Conservation (phyloP, 2,888 invertebrate genomes). For the Rhingia campestris region DNA sequence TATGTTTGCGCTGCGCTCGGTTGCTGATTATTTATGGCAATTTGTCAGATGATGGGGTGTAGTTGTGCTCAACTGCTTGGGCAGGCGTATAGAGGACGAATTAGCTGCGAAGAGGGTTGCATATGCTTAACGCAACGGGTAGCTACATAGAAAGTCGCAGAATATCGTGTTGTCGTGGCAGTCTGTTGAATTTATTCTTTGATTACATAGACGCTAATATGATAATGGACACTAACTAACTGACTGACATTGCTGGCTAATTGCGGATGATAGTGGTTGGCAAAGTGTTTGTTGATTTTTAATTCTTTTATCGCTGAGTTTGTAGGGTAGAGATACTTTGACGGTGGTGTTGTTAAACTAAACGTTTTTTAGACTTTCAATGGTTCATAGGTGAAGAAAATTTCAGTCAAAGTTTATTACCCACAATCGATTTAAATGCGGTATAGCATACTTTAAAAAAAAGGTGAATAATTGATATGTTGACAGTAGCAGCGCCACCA, state of each 20-base stretch:
- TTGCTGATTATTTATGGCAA: slow-evolving; percentile 64
- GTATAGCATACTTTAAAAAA: too few species aligned
- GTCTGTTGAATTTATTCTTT: slow-evolving; percentile 50
- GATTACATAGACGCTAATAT: slow-evolving; percentile 44
- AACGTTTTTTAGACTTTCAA: too few species aligned
- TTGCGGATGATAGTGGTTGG: slow-evolving; percentile 44
- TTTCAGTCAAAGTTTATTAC: too few species aligned
- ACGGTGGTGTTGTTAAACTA: too few species aligned
- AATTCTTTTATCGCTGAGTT: not conserved
- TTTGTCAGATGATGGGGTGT: slow-evolving; percentile 64
- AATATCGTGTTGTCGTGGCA: slow-evolving; percentile 44
- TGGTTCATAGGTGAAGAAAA: too few species aligned
- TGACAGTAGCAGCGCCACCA: too few species aligned
- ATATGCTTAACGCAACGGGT: slow-evolving; percentile 17
- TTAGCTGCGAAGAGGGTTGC: not conserved
- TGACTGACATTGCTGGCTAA: slow-evolving; percentile 58
- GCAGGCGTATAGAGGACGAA: slow-evolving; percentile 7
- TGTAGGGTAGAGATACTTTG: not conserved
- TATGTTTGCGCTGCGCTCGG: slow-evolving; percentile 58
- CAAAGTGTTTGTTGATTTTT: not conserved
- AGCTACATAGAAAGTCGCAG: slow-evolving; percentile 5
- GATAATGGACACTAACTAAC: slow-evolving; percentile 49
- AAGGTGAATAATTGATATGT: too few species aligned
- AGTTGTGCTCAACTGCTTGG: not conserved
- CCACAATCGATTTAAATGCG: too few species aligned